These are phyloP conservation scores for Anguilla megastoma DNA, from an alignment of 2,797 vertebrate genomes.

Conservation along the genomic window DNA sequence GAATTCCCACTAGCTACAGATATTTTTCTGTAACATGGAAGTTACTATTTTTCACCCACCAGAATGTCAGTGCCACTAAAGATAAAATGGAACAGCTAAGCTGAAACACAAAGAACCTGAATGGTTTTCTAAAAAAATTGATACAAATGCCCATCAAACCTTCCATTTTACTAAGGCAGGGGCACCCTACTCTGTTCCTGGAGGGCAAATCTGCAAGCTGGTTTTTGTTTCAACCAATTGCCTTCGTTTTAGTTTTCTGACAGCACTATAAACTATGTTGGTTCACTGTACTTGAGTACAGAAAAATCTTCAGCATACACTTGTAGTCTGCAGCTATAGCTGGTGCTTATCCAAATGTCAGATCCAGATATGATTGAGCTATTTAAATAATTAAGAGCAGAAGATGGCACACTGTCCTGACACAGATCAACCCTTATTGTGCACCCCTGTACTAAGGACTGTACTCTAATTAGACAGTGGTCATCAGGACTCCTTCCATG, in stretches of 20 bases:
- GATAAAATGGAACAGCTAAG: background rate
- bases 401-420: background rate
- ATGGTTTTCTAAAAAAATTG: background rate
- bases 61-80: background rate
- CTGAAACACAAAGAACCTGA: background rate
- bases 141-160: background rate
- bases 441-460: background rate
- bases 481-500: background rate
- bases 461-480: background rate
- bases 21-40: background rate
- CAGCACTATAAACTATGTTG: too few species aligned
- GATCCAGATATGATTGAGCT: too few species aligned
- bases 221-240: background rate
- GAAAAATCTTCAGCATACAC: too few species aligned
- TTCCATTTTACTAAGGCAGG: background rate
- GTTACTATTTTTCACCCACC: background rate
- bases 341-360: too few species aligned
- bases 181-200: background rate
- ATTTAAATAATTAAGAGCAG: too few species aligned
- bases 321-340: too few species aligned
- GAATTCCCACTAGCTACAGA: background rate
- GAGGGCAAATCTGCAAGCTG: background rate
- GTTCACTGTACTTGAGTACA: too few species aligned
- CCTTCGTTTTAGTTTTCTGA: too few species aligned
- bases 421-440: too few species aligned